These are phyloP conservation scores for Scylla paramamosain DNA, from an alignment of 1,140 invertebrate species.

Conservation along the genomic window DNA sequence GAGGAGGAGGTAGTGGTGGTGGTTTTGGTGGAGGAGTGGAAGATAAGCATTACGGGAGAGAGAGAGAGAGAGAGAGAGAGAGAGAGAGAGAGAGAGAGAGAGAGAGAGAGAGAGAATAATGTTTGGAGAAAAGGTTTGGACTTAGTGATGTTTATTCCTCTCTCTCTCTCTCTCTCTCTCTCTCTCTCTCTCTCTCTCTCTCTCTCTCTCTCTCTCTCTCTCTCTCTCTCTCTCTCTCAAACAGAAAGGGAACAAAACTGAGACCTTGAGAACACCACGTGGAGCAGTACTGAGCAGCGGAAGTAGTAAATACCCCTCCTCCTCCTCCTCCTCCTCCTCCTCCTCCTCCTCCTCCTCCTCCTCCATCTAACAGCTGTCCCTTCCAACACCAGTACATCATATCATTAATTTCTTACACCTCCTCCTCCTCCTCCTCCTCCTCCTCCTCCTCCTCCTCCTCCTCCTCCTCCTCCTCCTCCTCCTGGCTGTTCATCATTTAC, in stretches of 20 bases:
- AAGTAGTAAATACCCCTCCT: neutral
- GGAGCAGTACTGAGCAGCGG: neutral
- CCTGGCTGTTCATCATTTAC: neutral
- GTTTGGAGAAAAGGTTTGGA: neutral
- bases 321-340: constrained; percentile 4
- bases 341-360: neutral
- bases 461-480: constrained; percentile 25
- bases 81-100: too few species aligned
- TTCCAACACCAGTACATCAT: neutral
- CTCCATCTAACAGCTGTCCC: neutral
- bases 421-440: neutral
- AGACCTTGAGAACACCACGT: constrained; percentile 1
- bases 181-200: constrained; percentile 12
- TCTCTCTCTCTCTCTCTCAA: constrained; percentile 7
- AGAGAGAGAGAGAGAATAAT: neutral
- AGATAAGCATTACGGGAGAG: neutral
- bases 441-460: neutral
- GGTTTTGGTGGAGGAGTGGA: neutral
- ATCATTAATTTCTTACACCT: neutral
- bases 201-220: constrained; percentile 14
- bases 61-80: neutral
- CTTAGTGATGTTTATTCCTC: neutral
- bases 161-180: constrained; percentile 20
- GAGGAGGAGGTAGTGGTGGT: neutral
- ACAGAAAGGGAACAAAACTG: neutral